Base-by-base conservation (phyloP, 2,888 invertebrate genomes). In the Agonopterix heracliana region DNA sequence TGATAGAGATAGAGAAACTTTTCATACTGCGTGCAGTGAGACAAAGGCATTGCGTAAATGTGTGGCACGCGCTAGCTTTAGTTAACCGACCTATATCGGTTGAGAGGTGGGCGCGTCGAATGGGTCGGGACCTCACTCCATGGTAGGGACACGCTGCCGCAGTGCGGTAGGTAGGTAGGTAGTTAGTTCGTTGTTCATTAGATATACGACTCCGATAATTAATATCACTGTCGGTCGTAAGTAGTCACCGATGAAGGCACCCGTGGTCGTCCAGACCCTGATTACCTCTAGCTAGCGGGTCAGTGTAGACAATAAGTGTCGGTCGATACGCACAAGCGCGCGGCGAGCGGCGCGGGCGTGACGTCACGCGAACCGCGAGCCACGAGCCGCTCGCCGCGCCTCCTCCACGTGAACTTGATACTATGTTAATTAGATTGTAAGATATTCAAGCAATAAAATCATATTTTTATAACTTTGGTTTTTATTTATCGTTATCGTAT, bases 391-490 rank as follows among this genome's bases (percentile, higher is more conserved):
- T 9, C 36, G n/a, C 26, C n/a, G 38, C n/a, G 38, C 10, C 38
- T n/a, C 38, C 38, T 38, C 2, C n/a, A 9, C 38, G n/a, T 38
- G 38, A 26, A 26, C 26, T 26, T 38, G 38, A 38, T 10, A n/a
- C n/a, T 38, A 38, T 38, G n/a, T 34, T 44, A 44, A 26, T 17
- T 34, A 34, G 44, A 26, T 34, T 26, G 9, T 14, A 42, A 44
- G 34, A 51, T 60, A 51, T 65, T 61, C 57, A 70, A 72, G 68
- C 67, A 79, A 77, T 78, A 78, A 79, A 77, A 72, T 73, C 73
- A 71, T 79, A 79, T 79, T 78, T 79, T 45, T 41, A 1, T 12
- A 41, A 41, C 12, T 1, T 12, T 41, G 13, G 4, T 41, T 41
- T 12, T 41, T 41, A 41, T 41, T 41, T 11, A 38, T 38, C n/a